These are phyloP conservation scores for Lycophotia porphyrea DNA, from an alignment of 2,888 invertebrate genomes.

Conservation along the genomic window DNA sequence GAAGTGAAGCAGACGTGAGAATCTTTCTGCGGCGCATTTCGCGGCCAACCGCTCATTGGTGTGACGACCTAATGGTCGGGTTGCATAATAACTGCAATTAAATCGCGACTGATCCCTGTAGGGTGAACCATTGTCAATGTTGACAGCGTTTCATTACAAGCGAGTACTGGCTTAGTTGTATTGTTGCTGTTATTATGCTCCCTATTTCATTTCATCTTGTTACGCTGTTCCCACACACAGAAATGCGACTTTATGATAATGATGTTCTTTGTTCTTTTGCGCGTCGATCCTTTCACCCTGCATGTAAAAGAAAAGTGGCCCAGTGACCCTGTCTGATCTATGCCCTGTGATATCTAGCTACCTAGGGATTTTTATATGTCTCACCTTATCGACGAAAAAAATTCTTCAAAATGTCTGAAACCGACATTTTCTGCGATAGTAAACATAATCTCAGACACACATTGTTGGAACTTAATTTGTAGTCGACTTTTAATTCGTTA, in stretches of 20 bases:
- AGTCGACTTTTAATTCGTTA: too few relatives aligned
- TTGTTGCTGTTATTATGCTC: conserved; percentile 54
- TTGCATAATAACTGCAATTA: conserved; percentile 85
- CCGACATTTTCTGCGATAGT: too few relatives aligned
- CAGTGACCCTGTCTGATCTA: too few relatives aligned
- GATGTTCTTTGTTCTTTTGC: too few relatives aligned
- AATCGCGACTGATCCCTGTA: conserved; percentile 71
- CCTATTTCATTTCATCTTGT: conserved; percentile 45
- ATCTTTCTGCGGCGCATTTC: conserved; percentile 61
- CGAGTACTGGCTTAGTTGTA: conserved; percentile 58
- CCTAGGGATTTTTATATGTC: too few relatives aligned
- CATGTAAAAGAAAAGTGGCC: too few relatives aligned
- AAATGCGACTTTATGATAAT: conserved; percentile 30
- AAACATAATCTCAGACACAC: too few relatives aligned
- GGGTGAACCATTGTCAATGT: conserved; percentile 72
- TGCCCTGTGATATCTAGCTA: too few relatives aligned
- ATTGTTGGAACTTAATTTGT: too few relatives aligned
- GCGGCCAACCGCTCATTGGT: conserved; percentile 68
- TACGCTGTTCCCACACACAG: conserved; percentile 33
- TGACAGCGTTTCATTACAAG: conserved; percentile 72
- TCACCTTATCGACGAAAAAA: too few relatives aligned
- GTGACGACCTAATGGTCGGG: conserved; percentile 76
- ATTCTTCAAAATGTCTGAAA: too few relatives aligned
- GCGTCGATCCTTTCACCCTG: too few relatives aligned
- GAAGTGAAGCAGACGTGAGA: conserved; percentile 75